Evolutionary conservation across 2,113 vertebrate genomes (phyloP), one percentile per base, ranked within the genome.

Genomic region (Hyaena hyaena): DNA sequence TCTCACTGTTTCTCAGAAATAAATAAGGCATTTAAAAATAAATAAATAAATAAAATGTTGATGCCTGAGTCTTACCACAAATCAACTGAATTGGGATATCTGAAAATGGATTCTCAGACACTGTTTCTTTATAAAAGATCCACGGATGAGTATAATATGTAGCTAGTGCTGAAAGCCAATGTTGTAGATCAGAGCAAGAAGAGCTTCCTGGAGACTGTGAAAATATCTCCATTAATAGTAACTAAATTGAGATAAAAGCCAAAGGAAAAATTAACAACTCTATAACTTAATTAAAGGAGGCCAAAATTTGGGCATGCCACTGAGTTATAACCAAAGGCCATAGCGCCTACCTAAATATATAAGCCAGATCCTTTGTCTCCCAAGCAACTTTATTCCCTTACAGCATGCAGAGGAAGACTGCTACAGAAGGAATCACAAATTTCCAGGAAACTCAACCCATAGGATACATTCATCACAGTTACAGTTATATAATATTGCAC

Each of bases 391-490:
- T 33, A 63, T 90, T 65, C 24, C n/a, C n/a, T 50, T 68, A 83
- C 3, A 91, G 33, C 16, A 39, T 28, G 28, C 35, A 69, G n/a
- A 94, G n/a, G 21, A 81, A 53, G 43, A 35, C 0, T 28, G 17
- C 66, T 48, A 68, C 10, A 73, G 61, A 77, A 50, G 1, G 33
- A 4, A 80, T 61, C 21, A 21, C 23, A 61, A 39, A 74, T 92
- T 69, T 86, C 80, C 31, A 24, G 53, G 31, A 39, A 96, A 87
- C 28, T 87, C 53, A 39, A 12, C 45, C 58, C 50, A 43, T 10
- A 86, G 23, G 16, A 76, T 50, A 69, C 15, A 66, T 74, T 94
- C n/a, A 80, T 81, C 58, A 81, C 93, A 74, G 35, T 95, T 91
- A 71, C 65, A 43, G 23, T 80, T 76, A 80, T 74, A 90, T 77